Evolutionary conservation across 1,140 invertebrate species (phyloP), one percentile per base, ranked within the genome.

Genomic region (Penaeus indicus): DNA sequence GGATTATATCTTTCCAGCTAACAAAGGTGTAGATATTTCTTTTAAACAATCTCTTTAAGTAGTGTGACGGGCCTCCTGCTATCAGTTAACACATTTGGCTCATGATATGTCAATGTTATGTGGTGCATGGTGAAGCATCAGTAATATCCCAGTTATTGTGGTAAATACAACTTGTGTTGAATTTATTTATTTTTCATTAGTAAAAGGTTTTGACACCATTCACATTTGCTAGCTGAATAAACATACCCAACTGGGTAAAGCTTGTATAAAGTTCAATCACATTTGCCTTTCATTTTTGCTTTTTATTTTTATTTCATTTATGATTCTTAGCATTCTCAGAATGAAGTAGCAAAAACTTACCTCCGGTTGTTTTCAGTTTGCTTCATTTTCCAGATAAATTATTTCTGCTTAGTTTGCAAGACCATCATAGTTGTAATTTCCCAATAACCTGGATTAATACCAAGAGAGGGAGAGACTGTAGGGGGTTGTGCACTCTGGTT

Each of bases 81-180:
- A 64, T 84, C 81, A 84, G 81, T 77, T 88, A 88, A 88, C 87
- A 88, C 87, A 88, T 88, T 88, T 88, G 81, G 87, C 87, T 88
- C 80, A 88, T 88, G 87, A 88, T 63, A 78, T 88, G 87, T 88
- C 84, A 69, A 84, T 88, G 86, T 88, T 75, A 47, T 72, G 87
- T 88, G 80, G 87, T 88, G 87, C 82, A 88, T 88, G 87, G 81
- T 84, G 82, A 83, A 62, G 87, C 87, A 88, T 88, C 87, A 88
- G 87, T 88, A 88, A 78, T 88, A 72, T 84, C 87, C 75, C 72
- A 88, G 87, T 88, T 88, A 88, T 88, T 88, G 87, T 84, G 87
- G 87, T 77, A 88, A 88, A 83, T 88, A 88, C 87, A 88, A 88
- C 87, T 88, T 13, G 38, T 63, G 27, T 25, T 88, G 54, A 54